Percentiles rank a stretch among this genome's conserved stretches.
These are phyloP conservation scores for Pasiphila rectangulata DNA, from an alignment of 2,888 invertebrate species.

Conservation along the genomic window DNA sequence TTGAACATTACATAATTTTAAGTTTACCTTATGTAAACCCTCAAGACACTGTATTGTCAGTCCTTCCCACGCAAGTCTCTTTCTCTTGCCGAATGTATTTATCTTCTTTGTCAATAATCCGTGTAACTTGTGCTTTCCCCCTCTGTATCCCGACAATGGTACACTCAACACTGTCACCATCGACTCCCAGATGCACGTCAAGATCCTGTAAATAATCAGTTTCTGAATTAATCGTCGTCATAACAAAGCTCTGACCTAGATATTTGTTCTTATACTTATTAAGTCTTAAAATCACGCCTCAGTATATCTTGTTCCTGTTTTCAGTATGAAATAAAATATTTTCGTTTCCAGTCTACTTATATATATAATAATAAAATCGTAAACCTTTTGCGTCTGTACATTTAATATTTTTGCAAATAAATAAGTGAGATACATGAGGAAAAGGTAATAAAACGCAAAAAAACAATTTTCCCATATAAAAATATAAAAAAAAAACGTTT, in stretches of 20 bases:
- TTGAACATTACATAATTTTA: no score
- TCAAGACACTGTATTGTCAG: conserved; percentile 92
- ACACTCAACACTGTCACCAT: conserved; percentile 93
- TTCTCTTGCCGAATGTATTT: conserved; percentile 68
- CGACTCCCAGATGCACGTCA: conserved; percentile 96
- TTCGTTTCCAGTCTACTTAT: no score
- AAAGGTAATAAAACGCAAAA: no score
- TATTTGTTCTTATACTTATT: neutral
- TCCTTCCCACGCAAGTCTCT: conserved; percentile 82
- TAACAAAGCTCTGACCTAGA: neutral
- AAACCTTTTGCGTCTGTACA: no score
- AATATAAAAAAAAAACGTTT: no score
- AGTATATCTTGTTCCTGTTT: no score
- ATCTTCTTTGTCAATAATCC: conserved; percentile 82
- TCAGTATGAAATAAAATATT: no score
- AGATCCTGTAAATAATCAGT: conserved; percentile 74
- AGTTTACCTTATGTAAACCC: conserved; percentile 89
- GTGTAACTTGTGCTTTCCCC: conserved; percentile 63
- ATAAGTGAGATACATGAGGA: no score
- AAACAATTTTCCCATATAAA: no score
- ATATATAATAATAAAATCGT: no score
- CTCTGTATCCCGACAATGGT: conserved; percentile 82
- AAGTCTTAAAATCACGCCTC: no score
- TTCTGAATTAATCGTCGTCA: neutral
- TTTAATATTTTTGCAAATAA: no score